Percentiles rank a stretch among this genome's conserved stretches.
Conservation (phyloP, 2,888 invertebrate species). For the Apamea anceps region DNA sequence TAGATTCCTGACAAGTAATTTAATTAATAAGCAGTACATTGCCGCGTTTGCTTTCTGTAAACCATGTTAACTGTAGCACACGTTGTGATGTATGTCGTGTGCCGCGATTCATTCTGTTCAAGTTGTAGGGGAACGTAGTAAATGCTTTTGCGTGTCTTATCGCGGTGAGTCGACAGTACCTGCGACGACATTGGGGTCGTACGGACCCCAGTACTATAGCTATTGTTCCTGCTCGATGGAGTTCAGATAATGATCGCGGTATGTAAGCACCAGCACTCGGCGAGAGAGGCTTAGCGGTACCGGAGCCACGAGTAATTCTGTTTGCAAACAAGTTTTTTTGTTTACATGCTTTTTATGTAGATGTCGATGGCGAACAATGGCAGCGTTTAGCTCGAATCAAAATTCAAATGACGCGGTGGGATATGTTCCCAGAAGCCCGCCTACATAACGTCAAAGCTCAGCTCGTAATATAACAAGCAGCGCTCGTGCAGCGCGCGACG, state of each 20-base stretch:
- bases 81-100: slow-evolving; percentile 45
- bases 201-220: slow-evolving; percentile 74
- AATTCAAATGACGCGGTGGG: slow-evolving; percentile 34
- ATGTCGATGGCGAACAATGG: slow-evolving; percentile 23
- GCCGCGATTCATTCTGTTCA: slow-evolving; percentile 39
- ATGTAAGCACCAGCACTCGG: slow-evolving; percentile 63
- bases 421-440: slow-evolving; percentile 36
- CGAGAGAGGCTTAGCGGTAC: slow-evolving; percentile 69
- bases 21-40: slow-evolving; percentile 63
- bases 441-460: slow-evolving; percentile 28
- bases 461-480: slow-evolving; percentile 20
- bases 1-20: slow-evolving; percentile 51
- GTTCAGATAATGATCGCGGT: slow-evolving; percentile 79
- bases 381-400: slow-evolving; percentile 36
- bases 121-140: slow-evolving; percentile 53
- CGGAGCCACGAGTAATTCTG: slow-evolving; percentile 51
- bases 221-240: slow-evolving; percentile 83
- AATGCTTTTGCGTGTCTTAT: slow-evolving; percentile 81
- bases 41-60: slow-evolving; percentile 54
- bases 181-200: slow-evolving; percentile 79
- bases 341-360: slow-evolving; percentile 47
- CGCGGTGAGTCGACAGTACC: slow-evolving; percentile 74
- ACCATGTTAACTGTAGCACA: slow-evolving; percentile 22
- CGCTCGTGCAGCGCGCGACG: slow-evolving; percentile 55
- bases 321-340: slow-evolving; percentile 71